Evolutionary conservation across 2,797 vertebrate species (phyloP), one percentile per base, ranked within the genome.

Genomic region (Propithecus deckenii): DNA sequence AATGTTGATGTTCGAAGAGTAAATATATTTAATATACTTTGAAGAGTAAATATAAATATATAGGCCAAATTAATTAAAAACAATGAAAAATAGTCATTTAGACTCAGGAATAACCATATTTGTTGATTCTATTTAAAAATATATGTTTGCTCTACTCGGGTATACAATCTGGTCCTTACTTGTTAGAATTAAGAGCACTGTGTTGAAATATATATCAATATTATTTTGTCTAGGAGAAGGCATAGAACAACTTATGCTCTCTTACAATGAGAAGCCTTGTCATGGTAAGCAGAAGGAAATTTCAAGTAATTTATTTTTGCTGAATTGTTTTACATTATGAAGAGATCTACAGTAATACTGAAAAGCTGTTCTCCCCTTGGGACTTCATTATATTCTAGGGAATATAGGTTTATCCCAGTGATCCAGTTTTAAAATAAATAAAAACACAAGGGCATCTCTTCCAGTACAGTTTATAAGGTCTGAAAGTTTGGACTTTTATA

Each of bases 241-340:
- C 30, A 67, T 76, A 97, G 85, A 69, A 18, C 22, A 65, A 78
- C 9, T 93, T 93, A 74, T 72, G 11, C 52, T 94, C 7, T 93
- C 6, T 87, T 79, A 81, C 3, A 55, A 0, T 94, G 61, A 48
- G 72, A 90, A 95, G 2, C 0, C 18, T 78, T 93, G 30, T 80
- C 23, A 32, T 74, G 5, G n/a, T 91, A 81, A 71, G 46, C 32
- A 93, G 61, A 92, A 95, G 41, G 48, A 78, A 95, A 95, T 78
- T 5, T 43, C n/a, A 83, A 94, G 46, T 25, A 61, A 3, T 79
- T 94, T 94, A 84, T 92, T 94, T 97, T 95, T 86, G 3, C 38
- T 91, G 38, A 94, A 76, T 15, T 83, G 2, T 41, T 90, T 90
- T 96, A 14, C 5, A 85, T 86, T 78, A 74, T 96, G 43, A 85